phyloP scores from a whole-genome alignment of 1,140 invertebrate genomes.

The Formica exsecta region DNA sequence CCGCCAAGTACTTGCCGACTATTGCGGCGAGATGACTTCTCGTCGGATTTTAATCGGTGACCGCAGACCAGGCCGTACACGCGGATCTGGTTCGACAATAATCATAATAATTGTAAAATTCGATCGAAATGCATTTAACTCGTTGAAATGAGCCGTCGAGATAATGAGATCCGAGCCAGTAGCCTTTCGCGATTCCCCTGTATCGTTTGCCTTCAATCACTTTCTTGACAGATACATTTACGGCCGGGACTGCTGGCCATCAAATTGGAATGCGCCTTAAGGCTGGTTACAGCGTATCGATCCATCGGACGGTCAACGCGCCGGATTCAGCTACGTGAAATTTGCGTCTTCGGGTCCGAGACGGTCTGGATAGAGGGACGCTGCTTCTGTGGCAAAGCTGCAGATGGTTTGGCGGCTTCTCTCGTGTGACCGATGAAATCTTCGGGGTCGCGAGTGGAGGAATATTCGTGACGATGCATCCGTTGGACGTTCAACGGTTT shows the following conservation, averaged over 20 bases:
- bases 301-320: slow-evolving; percentile 62
- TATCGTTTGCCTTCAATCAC: slow-evolving; percentile 85
- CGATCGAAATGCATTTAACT: slow-evolving; percentile 82
- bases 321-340: slow-evolving; percentile 59
- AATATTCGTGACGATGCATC: slow-evolving; percentile 71
- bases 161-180: slow-evolving; percentile 80
- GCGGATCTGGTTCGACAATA: slow-evolving; percentile 70
- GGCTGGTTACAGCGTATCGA: slow-evolving; percentile 70
- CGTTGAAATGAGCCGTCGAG: slow-evolving; percentile 79
- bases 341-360: slow-evolving; percentile 54
- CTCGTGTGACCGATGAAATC: slow-evolving; percentile 35
- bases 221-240: slow-evolving; percentile 85
- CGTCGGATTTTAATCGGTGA: slow-evolving; percentile 33
- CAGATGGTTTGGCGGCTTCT: slow-evolving; percentile 45
- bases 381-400: slow-evolving; percentile 34
- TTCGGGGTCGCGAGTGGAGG: slow-evolving; percentile 33
- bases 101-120: slow-evolving; percentile 84
- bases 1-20: slow-evolving; percentile 1
- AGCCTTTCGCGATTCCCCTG: slow-evolving; percentile 70
- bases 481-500: slow-evolving; percentile 66
- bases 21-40: slow-evolving; percentile 1
- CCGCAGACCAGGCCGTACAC: not conserved
- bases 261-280: slow-evolving; percentile 80
- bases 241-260: slow-evolving; percentile 78
- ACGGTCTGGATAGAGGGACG: slow-evolving; percentile 33